phyloP scores from a whole-genome alignment of 2,888 invertebrate genomes.

The Drosophila yooni region DNA sequence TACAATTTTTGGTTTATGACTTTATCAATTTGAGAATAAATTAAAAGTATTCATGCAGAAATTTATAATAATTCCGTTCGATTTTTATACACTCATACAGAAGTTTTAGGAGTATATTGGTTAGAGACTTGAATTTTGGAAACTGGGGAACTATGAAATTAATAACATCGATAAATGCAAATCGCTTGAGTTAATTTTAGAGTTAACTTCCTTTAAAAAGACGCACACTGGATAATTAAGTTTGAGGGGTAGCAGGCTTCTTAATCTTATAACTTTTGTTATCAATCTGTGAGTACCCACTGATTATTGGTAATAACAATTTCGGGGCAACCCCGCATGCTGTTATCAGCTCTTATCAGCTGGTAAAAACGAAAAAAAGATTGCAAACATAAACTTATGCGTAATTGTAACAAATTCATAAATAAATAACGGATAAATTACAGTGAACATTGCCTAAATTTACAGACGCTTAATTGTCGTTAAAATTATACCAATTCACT shows the following conservation, averaged over 20 bases:
- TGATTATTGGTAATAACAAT: neutral
- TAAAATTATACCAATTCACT: conserved; percentile 21
- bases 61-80: neutral
- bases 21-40: neutral
- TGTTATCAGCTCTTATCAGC: neutral
- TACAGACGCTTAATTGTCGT: conserved; percentile 28
- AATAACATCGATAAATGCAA: neutral
- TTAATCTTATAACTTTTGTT: neutral
- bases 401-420: neutral
- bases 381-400: neutral
- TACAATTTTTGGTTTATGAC: neutral
- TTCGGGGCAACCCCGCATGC: neutral
- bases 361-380: too few species aligned
- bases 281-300: neutral
- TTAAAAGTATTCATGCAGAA: neutral
- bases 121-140: too few species aligned
- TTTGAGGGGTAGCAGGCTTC: neutral
- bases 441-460: neutral
- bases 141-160: too few species aligned
- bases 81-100: neutral
- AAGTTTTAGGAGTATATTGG: neutral
- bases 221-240: neutral
- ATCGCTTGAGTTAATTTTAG: neutral
- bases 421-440: neutral
- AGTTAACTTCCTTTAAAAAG: neutral